Conservation (phyloP, 2,113 vertebrate species). For the Sinocyclocheilus maitianheensis region DNA sequence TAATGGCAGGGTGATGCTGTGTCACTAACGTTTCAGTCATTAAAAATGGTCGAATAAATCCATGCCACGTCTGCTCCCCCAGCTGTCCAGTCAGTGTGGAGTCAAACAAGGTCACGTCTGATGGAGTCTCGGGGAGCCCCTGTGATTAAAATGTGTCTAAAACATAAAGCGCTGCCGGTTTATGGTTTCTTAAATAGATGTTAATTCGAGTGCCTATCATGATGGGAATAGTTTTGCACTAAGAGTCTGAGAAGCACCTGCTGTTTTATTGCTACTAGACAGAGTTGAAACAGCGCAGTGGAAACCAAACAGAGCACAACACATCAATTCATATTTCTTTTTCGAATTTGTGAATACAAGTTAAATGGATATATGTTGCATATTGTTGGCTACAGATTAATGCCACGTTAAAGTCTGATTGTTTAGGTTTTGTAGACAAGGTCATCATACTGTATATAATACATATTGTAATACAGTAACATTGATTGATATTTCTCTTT, state of each 20-base stretch:
- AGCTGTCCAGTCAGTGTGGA: conserved; percentile 39
- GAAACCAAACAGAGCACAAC: conserved; percentile 16
- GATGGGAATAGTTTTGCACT: conserved; percentile 28
- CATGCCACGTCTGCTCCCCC: conserved; percentile 13
- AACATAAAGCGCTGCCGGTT: conserved; percentile 29
- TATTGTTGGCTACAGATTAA: background rate
- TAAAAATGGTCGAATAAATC: conserved; percentile 34
- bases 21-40: conserved; percentile 17
- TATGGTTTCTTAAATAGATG: conserved; percentile 36
- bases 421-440: background rate
- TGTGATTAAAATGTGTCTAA: conserved; percentile 54
- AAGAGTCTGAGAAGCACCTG: conserved; percentile 12
- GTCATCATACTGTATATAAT: background rate
- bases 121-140: conserved; percentile 39
- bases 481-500: background rate
- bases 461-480: background rate
- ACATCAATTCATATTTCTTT: conserved; percentile 1
- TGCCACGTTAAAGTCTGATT: background rate
- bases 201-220: conserved; percentile 24
- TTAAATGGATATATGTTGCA: background rate
- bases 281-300: background rate
- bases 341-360: conserved; percentile 6
- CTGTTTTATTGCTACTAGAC: conserved; percentile 32
- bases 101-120: conserved; percentile 53
- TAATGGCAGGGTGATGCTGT: background rate